Conservation (phyloP, 2,113 vertebrate species). For the Orthonyx spaldingii region DNA sequence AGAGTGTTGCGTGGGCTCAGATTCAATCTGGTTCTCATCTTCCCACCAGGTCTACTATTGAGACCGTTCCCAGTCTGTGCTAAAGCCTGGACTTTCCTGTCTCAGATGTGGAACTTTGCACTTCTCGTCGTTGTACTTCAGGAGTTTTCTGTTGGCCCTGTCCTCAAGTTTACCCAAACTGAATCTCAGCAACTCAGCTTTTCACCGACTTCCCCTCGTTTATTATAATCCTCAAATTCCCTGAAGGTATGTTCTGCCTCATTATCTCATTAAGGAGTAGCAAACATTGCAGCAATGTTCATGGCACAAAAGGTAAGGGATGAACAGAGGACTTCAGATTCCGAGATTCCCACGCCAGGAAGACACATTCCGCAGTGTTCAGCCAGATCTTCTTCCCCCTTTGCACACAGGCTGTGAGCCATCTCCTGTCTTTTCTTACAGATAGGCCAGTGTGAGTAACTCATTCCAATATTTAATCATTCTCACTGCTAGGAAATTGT, state of each 20-base stretch:
- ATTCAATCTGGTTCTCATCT: not conserved
- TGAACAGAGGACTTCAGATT: not conserved
- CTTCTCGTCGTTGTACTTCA: not conserved
- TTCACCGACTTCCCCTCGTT: not conserved
- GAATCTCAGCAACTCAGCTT: not conserved
- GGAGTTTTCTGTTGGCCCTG: not conserved
- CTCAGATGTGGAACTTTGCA: not conserved
- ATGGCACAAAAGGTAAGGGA: not conserved
- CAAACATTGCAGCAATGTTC: not conserved
- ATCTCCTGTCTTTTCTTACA: conserved; percentile 18
- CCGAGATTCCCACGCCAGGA: not conserved
- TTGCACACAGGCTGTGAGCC: not conserved
- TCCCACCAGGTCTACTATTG: not conserved
- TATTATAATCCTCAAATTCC: not conserved
- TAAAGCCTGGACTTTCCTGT: not conserved
- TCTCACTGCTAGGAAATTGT: conserved; percentile 28
- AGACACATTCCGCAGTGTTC: conserved; percentile 10
- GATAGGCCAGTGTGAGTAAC: conserved; percentile 18
- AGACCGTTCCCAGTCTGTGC: not conserved
- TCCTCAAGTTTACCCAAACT: not conserved
- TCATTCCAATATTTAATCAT: conserved; percentile 21
- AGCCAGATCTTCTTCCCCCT: conserved; percentile 22
- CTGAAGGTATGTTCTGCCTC: not conserved
- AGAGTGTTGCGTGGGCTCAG: not conserved
- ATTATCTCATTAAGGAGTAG: not conserved